phyloP scores from a whole-genome alignment of 2,113 vertebrate species.

The Hipposideros armiger region DNA sequence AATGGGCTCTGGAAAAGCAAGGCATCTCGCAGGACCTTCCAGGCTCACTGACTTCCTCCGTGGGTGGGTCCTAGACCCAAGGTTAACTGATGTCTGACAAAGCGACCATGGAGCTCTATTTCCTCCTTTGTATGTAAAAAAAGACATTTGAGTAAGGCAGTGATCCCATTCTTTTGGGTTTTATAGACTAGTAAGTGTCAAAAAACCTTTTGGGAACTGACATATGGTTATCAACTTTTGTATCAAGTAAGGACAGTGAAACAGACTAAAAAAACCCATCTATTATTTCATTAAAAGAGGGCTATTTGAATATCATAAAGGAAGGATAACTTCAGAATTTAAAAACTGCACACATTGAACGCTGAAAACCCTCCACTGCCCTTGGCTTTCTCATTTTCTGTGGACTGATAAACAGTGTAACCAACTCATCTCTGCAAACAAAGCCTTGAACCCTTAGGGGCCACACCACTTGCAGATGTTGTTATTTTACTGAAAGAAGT shows the following conservation, averaged over 20 bases:
- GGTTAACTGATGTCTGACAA: background rate
- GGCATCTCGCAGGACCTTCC: background rate
- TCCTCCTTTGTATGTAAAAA: background rate
- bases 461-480: background rate
- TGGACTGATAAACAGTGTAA: background rate
- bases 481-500: background rate
- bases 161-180: background rate
- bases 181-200: constrained; percentile 44
- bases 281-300: background rate
- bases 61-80: background rate
- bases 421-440: background rate
- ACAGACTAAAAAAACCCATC: background rate
- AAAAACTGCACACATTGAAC: background rate
- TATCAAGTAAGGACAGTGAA: background rate
- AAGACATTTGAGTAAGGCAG: background rate
- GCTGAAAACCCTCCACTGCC: background rate
- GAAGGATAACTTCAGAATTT: constrained; percentile 15
- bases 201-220: constrained; percentile 29
- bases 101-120: background rate
- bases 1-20: background rate
- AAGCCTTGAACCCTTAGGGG: background rate
- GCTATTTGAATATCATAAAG: background rate
- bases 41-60: no score
- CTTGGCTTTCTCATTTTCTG: background rate
- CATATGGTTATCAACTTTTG: background rate